These are phyloP conservation scores for Tineola bisselliella DNA, from an alignment of 2,888 invertebrate species.

Conservation along the genomic window DNA sequence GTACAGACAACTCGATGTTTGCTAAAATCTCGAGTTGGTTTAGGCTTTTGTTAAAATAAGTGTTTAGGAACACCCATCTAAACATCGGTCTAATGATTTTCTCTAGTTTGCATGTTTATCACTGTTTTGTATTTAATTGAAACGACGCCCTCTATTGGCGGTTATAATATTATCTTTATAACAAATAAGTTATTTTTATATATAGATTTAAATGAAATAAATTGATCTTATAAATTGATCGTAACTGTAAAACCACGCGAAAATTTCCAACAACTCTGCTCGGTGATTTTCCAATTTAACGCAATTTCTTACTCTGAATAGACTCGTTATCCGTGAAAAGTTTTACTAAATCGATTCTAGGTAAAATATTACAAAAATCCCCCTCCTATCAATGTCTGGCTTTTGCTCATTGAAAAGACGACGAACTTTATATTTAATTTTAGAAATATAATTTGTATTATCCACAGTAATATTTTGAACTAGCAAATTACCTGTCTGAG, in stretches of 20 bases:
- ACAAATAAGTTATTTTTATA: no score
- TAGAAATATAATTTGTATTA: background rate
- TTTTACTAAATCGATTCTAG: background rate
- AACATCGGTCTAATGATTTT: no score
- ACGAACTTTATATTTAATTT: background rate
- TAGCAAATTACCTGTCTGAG: background rate
- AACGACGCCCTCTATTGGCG: no score
- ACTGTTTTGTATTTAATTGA: no score
- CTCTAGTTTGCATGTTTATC: no score
- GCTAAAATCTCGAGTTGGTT: background rate
- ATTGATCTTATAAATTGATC: constrained; percentile 15
- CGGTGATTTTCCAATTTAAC: constrained; percentile 29
- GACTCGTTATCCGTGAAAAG: constrained; percentile 23
- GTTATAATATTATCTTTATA: no score
- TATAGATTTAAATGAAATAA: background rate
- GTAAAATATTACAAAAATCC: background rate
- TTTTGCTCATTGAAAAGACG: background rate
- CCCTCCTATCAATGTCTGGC: background rate
- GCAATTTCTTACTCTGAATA: constrained; percentile 27
- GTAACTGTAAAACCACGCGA: constrained; percentile 18
- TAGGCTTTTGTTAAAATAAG: no score
- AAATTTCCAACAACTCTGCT: constrained; percentile 24
- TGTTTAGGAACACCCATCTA: no score
- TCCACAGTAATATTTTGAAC: background rate
- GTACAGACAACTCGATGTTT: background rate